These are phyloP conservation scores for Pomacea canaliculata DNA, from an alignment of 2,888 invertebrate species.

Conservation along the genomic window DNA sequence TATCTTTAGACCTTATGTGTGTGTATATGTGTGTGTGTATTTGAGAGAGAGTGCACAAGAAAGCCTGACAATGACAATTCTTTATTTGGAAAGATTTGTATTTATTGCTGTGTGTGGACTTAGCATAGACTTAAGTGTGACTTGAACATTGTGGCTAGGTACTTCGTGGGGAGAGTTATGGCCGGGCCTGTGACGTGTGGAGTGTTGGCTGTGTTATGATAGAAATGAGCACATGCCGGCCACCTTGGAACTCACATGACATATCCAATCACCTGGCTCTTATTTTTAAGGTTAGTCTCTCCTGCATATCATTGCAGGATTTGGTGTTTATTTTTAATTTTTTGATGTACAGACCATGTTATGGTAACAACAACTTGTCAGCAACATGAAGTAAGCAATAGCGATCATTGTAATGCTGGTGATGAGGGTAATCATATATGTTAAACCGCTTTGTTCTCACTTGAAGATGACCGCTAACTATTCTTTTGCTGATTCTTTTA, in stretches of 20 bases:
- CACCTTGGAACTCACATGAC: conserved; percentile 71
- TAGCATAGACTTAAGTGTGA: no score
- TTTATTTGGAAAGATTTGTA: no score
- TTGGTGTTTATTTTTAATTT: no score
- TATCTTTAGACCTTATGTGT: neutral
- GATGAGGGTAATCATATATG: no score
- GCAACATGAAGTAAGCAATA: no score
- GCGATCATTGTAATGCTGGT: no score
- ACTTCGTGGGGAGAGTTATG: conserved; percentile 71
- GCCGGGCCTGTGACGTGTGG: conserved; percentile 72
- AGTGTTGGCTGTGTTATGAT: conserved; percentile 72
- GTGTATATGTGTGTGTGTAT: neutral
- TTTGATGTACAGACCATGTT: no score
- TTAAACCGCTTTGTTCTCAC: no score
- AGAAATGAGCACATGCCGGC: conserved; percentile 72
- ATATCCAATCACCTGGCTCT: conserved; percentile 71
- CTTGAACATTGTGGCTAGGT: conserved; percentile 52
- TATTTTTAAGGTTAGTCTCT: conserved; percentile 69
- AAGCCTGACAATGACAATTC: neutral
- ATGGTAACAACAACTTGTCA: no score
- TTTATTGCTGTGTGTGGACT: no score
- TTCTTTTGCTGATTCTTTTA: no score
- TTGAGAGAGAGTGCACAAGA: neutral
- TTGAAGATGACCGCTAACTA: no score
- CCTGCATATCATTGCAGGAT: neutral